A percentile compares a stretch with the other conserved stretches of the same genome.
Evolutionary conservation across 2,113 vertebrate species (phyloP).

Genomic region (Antennarius striatus): DNA sequence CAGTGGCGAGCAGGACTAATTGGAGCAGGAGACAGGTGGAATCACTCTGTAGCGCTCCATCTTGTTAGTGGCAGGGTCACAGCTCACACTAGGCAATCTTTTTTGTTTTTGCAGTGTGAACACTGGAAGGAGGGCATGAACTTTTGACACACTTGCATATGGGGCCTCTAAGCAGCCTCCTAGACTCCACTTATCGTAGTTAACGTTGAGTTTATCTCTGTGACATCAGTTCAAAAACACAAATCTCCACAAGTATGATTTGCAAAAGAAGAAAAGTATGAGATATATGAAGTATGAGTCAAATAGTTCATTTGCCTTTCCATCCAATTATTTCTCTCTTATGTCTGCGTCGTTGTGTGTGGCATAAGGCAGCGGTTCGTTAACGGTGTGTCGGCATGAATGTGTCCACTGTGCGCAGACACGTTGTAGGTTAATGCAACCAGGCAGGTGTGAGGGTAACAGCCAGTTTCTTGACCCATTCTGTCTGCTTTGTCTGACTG

Average conservation of each 20-base stretch:
- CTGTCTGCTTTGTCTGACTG: slow-evolving; percentile 70
- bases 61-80: slow-evolving; percentile 79
- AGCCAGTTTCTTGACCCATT: slow-evolving; percentile 73
- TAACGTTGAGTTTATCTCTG: slow-evolving; percentile 19
- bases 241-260: no score
- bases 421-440: slow-evolving; percentile 63
- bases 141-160: slow-evolving; percentile 73
- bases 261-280: no score
- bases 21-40: slow-evolving; percentile 84
- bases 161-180: slow-evolving; percentile 33
- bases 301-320: not conserved
- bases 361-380: slow-evolving; percentile 9
- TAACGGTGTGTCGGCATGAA: slow-evolving; percentile 35
- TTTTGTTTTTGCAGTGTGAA: slow-evolving; percentile 87
- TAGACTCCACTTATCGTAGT: slow-evolving; percentile 41
- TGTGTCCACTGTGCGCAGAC: slow-evolving; percentile 39
- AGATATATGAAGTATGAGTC: no score
- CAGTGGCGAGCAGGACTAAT: slow-evolving; percentile 83
- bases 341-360: slow-evolving; percentile 35
- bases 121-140: slow-evolving; percentile 82
- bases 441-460: slow-evolving; percentile 78
- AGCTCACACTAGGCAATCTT: slow-evolving; percentile 73
- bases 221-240: slow-evolving; percentile 15
- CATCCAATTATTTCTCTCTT: not conserved
- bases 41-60: slow-evolving; percentile 84